Percentiles rank a stretch among this genome's conserved stretches.
phyloP scores from a whole-genome alignment of 37 sponge, comb jelly and placozoan genomes.

The Chondrosia reniformis region DNA sequence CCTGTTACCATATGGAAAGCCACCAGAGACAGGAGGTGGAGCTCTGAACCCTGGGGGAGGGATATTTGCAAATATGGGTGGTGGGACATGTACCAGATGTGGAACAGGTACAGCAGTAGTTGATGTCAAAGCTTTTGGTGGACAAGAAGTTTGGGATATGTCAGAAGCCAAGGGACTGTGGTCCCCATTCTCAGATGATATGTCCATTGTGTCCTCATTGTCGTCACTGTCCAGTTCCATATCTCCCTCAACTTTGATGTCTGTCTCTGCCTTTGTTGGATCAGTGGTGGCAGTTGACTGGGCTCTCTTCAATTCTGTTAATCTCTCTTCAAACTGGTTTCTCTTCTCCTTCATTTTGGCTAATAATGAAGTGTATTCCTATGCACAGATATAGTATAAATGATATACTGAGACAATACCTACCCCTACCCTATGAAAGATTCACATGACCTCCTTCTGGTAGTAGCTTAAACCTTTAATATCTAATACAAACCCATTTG shows the following conservation, averaged over 20 bases:
- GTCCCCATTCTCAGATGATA: neutral
- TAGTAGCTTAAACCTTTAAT: too few relatives aligned
- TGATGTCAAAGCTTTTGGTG: neutral
- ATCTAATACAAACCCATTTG: too few relatives aligned
- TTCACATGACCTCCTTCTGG: too few relatives aligned
- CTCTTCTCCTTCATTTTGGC: neutral
- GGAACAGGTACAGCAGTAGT: neutral
- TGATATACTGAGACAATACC: too few relatives aligned
- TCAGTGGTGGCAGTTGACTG: slow-evolving; percentile 70
- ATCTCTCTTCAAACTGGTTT: slow-evolving; percentile 37
- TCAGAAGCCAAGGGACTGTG: neutral
- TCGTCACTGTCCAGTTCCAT: slow-evolving; percentile 82
- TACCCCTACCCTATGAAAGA: too few relatives aligned
- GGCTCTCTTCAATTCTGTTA: slow-evolving; percentile 52
- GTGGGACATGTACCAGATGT: too few relatives aligned
- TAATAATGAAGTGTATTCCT: slow-evolving; percentile 38
- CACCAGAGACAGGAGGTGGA: too few relatives aligned
- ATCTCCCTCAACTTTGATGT: slow-evolving; percentile 77
- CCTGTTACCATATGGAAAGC: too few relatives aligned
- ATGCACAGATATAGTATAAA: neutral
- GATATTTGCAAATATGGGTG: neutral
- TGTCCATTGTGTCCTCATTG: neutral
- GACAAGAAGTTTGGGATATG: neutral
- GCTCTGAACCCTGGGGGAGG: too few relatives aligned
- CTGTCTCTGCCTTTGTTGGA: slow-evolving; percentile 51